These are phyloP conservation scores for Pterocles gutturalis DNA, from an alignment of 2,113 vertebrate species.

Conservation along the genomic window DNA sequence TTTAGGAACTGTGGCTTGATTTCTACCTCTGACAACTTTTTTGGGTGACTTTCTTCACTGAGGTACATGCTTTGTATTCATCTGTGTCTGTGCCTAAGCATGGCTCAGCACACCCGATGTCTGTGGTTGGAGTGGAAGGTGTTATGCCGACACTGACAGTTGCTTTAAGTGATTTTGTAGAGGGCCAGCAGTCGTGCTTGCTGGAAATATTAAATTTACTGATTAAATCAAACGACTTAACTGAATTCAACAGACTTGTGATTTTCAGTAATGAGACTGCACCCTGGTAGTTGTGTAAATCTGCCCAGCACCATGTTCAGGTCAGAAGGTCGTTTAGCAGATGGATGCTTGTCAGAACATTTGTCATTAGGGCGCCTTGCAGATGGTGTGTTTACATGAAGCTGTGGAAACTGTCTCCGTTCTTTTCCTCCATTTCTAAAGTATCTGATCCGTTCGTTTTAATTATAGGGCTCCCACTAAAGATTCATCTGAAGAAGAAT, in stretches of 20 bases:
- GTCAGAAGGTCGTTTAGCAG: background rate
- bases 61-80: background rate
- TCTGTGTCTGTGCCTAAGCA: background rate
- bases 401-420: background rate
- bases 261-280: background rate
- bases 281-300: background rate
- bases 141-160: too few species aligned
- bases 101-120: background rate
- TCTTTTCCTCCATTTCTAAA: background rate
- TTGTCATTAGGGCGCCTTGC: background rate
- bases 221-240: background rate
- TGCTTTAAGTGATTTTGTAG: background rate
- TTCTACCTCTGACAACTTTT: background rate
- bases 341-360: background rate
- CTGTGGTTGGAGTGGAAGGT: background rate
- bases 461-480: conserved; percentile 87
- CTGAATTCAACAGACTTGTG: background rate
- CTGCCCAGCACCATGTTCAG: background rate
- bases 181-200: background rate
- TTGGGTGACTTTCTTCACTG: background rate
- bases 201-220: background rate
- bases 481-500: conserved; percentile 91
- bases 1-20: background rate
- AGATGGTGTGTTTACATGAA: background rate
- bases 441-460: conserved; percentile 50